Conservation (phyloP, 2,888 invertebrate species). For the Metopia argyrocephala region DNA sequence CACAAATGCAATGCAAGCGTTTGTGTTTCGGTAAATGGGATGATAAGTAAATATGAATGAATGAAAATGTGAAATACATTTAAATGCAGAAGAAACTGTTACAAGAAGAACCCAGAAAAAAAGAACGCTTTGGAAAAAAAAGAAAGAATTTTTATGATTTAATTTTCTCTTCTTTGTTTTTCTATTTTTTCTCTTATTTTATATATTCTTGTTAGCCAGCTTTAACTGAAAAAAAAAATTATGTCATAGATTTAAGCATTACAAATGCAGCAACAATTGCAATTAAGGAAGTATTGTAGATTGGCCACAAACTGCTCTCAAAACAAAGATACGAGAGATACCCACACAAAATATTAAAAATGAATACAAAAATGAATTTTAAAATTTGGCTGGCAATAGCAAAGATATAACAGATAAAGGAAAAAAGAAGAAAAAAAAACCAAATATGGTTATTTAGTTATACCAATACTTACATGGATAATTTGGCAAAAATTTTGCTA, state of each 20-base stretch:
- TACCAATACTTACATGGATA: conserved; percentile 36
- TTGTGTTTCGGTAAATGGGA: conserved; percentile 10
- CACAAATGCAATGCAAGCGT: neutral
- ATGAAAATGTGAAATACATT: conserved; percentile 47
- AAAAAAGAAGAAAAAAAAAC: too few species aligned
- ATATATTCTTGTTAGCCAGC: neutral
- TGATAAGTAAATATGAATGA: conserved; percentile 54
- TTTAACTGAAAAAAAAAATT: conserved; percentile 53
- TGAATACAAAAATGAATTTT: conserved; percentile 6
- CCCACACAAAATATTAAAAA: neutral
- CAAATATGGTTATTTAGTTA: conserved; percentile 40
- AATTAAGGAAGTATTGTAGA: conserved; percentile 43
- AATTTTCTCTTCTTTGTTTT: too few species aligned
- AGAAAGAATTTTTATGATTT: neutral
- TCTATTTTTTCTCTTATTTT: neutral
- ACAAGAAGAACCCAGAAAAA: neutral
- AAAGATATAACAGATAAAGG: conserved; percentile 17
- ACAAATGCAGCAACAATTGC: conserved; percentile 33
- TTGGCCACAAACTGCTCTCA: conserved; percentile 49
- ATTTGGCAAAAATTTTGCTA: conserved; percentile 48
- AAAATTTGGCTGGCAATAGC: conserved; percentile 41
- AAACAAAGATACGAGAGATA: neutral
- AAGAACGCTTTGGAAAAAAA: neutral
- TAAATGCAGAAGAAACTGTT: conserved; percentile 13
- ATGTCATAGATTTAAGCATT: conserved; percentile 53